These are phyloP conservation scores for Eudorcas thomsonii DNA, from an alignment of 2,113 vertebrate species.

Conservation along the genomic window DNA sequence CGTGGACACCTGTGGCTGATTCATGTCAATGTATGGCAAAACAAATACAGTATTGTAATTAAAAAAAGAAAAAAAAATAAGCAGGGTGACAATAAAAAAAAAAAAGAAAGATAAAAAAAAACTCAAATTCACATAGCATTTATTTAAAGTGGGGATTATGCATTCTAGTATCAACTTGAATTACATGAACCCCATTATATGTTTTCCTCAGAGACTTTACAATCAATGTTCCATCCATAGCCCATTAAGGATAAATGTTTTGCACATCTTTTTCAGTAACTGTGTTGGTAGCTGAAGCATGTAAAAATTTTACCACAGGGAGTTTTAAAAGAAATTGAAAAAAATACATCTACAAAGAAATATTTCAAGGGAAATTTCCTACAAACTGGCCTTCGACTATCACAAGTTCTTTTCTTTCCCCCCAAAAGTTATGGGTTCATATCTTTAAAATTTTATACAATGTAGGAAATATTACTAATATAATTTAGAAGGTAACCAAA, in stretches of 20 bases:
- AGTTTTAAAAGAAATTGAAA: conserved; percentile 56
- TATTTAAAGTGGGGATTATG: neutral
- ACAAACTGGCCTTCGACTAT: neutral
- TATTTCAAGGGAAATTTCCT: neutral
- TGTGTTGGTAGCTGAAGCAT: conserved; percentile 45
- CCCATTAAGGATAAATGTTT: conserved; percentile 52
- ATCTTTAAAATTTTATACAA: neutral
- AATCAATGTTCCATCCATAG: neutral
- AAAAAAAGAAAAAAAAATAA: too few species aligned
- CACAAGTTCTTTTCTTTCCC: neutral
- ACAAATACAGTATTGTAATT: too few species aligned
- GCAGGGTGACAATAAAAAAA: too few species aligned
- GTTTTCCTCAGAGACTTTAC: conserved; percentile 26
- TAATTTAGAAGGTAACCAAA: neutral
- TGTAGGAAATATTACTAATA: neutral
- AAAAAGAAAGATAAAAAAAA: too few species aligned
- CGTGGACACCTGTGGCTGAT: too few species aligned
- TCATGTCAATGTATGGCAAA: too few species aligned
- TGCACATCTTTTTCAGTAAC: conserved; percentile 26
- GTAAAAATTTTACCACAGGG: conserved; percentile 47
- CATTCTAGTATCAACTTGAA: conserved; percentile 34
- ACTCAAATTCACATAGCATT: neutral
- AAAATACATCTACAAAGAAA: neutral
- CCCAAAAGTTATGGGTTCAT: neutral
- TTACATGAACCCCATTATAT: conserved; percentile 34